Evolutionary conservation across 2,113 vertebrate genomes (phyloP).

Genomic region (Tauraco erythrolophus): DNA sequence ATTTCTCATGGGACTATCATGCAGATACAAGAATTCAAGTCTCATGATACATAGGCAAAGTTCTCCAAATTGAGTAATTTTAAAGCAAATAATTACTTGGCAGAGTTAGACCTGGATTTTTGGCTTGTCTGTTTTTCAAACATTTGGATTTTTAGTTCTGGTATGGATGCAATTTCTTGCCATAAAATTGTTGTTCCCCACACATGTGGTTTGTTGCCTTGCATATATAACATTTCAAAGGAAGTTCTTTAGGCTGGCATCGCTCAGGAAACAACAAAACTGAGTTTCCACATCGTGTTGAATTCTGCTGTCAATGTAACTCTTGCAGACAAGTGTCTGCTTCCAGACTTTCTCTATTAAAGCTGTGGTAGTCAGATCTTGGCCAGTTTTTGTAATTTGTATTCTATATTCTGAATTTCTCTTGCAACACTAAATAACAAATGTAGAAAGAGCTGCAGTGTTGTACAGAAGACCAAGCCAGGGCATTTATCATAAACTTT

Average conservation of each 20-base stretch:
- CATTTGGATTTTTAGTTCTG: not conserved
- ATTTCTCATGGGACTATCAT: not conserved
- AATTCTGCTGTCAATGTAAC: not conserved
- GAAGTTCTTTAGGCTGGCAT: not conserved
- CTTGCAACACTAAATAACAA: not conserved
- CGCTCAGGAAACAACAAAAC: not conserved
- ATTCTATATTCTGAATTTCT: not conserved
- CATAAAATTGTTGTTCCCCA: not conserved
- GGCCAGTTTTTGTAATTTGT: not conserved
- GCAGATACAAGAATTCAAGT: not conserved
- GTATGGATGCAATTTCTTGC: not conserved
- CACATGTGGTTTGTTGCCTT: not conserved
- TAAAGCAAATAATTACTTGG: not conserved
- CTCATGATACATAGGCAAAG: accelerated
- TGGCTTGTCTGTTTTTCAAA: not conserved
- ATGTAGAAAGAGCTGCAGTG: not conserved
- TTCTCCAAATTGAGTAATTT: not conserved
- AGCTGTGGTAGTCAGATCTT: not conserved
- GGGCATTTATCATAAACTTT: not conserved
- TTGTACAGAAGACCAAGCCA: not conserved
- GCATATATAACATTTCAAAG: not conserved
- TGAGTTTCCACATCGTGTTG: accelerated
- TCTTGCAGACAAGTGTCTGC: not conserved
- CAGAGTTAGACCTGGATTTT: not conserved
- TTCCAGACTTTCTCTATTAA: too few species aligned